Base-by-base conservation (phyloP, 2,888 invertebrate species). In the Acleris sparsana region DNA sequence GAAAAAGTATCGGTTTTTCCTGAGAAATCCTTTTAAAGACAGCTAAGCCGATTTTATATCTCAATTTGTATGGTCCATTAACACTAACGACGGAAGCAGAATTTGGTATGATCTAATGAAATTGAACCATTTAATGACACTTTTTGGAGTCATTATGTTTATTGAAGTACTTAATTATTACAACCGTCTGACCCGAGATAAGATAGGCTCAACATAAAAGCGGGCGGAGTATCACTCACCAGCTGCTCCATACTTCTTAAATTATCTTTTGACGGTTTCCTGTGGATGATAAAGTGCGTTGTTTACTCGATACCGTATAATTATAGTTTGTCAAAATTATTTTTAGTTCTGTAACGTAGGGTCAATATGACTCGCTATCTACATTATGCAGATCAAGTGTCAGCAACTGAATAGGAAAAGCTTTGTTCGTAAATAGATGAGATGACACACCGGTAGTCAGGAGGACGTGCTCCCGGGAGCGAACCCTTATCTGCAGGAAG, bases 401-500 rank as follows among this genome's bases (percentile, higher is more conserved):
- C 13, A 18, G 49, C 18, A 11, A 17, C 17, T 20, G 4, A 39
- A 13, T 53, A 43, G 20, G 55, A 55, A 55, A 20, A 22, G 18
- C 11, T 33, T 39, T 55, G 33, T 33, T 39, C 43, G 33, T 55
- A 3, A 3, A 13, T 33, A 33, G 33, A 33, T 29, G 29, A 29
- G 29, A 25, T 53, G 11, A 53, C 16, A 69, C 69, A 72, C 70
- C 72, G 67, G 70, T 71, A 74, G 78, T 79, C 80, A 78, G 81
- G 85, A 85, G 84, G 87, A 85, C 79, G 76, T 80, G 79, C 77
- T 73, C 72, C 73, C 81, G 80, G 82, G 79, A 79, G 78, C 81
- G 74, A 79, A 76, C 72, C 81, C 83, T 89, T 92, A 91, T 91
- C 90, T 82, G 76, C 89, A 89, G 91, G 92, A 92, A 89, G 84